These are phyloP conservation scores for Pharmacophagus antenor DNA, from an alignment of 2,888 invertebrate species.

Conservation along the genomic window DNA sequence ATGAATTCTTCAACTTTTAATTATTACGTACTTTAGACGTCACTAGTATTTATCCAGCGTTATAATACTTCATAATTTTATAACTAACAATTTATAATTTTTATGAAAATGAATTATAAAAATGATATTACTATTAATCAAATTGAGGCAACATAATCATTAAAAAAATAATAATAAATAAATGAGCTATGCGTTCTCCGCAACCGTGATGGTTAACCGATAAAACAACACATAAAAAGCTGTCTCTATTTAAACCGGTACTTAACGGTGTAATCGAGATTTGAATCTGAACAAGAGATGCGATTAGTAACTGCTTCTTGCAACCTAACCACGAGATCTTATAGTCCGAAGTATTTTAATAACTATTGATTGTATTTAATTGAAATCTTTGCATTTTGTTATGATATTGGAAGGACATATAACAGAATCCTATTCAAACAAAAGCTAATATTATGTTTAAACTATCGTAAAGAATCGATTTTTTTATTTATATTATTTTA, in stretches of 20 bases:
- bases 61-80: background rate
- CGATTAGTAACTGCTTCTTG: slow-evolving; percentile 19
- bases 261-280: slow-evolving; percentile 48
- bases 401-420: background rate
- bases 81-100: background rate
- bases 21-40: background rate
- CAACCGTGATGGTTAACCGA: slow-evolving; percentile 9
- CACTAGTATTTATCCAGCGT: background rate
- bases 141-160: background rate
- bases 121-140: background rate
- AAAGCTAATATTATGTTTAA: slow-evolving; percentile 4
- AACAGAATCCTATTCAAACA: too few relatives aligned
- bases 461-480: slow-evolving; percentile 3
- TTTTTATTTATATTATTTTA: too few relatives aligned
- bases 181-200: background rate
- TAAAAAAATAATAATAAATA: background rate
- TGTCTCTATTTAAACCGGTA: slow-evolving; percentile 54
- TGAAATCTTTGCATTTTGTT: background rate
- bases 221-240: slow-evolving; percentile 34
- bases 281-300: slow-evolving; percentile 31
- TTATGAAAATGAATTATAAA: too few relatives aligned
- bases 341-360: background rate
- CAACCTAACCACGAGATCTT: slow-evolving; percentile 8
- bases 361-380: background rate
- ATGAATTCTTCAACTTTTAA: slow-evolving; percentile 75